These are phyloP conservation scores for Sericinus montela DNA, from an alignment of 2,888 invertebrate species.

Conservation along the genomic window DNA sequence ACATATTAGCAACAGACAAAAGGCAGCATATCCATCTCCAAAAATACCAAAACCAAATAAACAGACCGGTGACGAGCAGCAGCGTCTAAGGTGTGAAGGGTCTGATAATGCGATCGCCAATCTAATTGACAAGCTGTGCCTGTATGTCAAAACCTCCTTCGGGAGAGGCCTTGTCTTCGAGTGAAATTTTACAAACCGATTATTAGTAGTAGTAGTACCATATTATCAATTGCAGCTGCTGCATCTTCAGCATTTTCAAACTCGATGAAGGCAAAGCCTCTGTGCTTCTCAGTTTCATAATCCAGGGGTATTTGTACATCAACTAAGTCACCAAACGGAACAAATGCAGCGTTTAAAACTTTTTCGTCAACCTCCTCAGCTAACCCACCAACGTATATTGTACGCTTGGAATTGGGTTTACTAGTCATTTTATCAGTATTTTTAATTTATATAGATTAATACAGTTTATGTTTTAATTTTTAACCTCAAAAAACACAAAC, in stretches of 20 bases:
- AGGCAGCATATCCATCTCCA: too few relatives aligned
- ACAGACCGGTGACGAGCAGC: too few relatives aligned
- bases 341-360: constrained; percentile 96
- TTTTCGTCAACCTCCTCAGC: constrained; percentile 98
- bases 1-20: too few relatives aligned
- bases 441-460: background rate
- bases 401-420: constrained; percentile 86
- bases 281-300: constrained; percentile 97
- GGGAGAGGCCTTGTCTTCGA: too few relatives aligned
- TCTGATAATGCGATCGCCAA: too few relatives aligned
- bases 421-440: constrained; percentile 50
- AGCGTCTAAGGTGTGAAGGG: too few relatives aligned
- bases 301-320: constrained; percentile 99
- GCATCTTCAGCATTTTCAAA: constrained; percentile 99
- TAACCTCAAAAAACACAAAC: too few relatives aligned
- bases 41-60: too few relatives aligned
- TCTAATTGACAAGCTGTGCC: too few relatives aligned
- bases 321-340: constrained; percentile 99
- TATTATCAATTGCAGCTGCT: constrained; percentile 98
- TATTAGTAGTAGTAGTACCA: constrained; percentile 81
- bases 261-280: constrained; percentile 99
- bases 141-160: too few relatives aligned
- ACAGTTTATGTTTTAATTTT: background rate
- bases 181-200: too few relatives aligned
- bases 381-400: constrained; percentile 91